phyloP scores from a whole-genome alignment of 2,113 vertebrate genomes.

The Lethenteron camtschaticum region DNA sequence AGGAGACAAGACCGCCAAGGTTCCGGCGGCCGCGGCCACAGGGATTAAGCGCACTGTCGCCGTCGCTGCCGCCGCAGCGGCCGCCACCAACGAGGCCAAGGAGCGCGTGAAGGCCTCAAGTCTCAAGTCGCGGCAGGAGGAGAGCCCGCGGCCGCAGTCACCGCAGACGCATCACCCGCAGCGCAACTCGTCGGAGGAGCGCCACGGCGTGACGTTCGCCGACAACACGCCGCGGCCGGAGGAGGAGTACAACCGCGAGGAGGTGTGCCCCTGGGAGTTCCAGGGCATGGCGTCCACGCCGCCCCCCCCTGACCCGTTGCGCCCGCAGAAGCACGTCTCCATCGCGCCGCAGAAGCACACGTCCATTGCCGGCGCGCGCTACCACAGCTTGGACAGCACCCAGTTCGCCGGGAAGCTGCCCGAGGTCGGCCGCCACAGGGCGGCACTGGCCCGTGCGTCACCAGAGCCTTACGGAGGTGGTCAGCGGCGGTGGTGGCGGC shows the following conservation, averaged over 20 bases:
- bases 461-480: conserved; percentile 18
- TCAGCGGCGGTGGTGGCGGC: background rate
- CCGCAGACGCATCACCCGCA: background rate
- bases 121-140: conserved; percentile 20
- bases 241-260: conserved; percentile 19
- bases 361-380: conserved; percentile 29
- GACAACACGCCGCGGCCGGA: conserved; percentile 14
- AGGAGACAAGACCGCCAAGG: background rate
- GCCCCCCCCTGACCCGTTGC: conserved; percentile 11
- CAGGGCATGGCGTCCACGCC: conserved; percentile 14
- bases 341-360: conserved; percentile 33
- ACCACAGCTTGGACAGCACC: conserved; percentile 17
- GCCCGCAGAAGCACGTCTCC: conserved; percentile 31
- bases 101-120: background rate
- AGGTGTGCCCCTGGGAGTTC: conserved; percentile 26
- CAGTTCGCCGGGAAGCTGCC: conserved; percentile 10
- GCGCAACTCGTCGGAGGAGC: conserved; percentile 6
- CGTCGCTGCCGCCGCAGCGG: too few species aligned
- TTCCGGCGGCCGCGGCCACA: too few species aligned
- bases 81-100: background rate
- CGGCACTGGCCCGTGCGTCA: conserved; percentile 14
- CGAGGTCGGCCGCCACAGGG: conserved; percentile 12
- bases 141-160: conserved; percentile 13
- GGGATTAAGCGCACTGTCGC: too few species aligned
- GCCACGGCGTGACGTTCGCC: conserved; percentile 11